Evolutionary conservation across 2,113 vertebrate genomes (phyloP).

Genomic region (Catharus minimus): DNA sequence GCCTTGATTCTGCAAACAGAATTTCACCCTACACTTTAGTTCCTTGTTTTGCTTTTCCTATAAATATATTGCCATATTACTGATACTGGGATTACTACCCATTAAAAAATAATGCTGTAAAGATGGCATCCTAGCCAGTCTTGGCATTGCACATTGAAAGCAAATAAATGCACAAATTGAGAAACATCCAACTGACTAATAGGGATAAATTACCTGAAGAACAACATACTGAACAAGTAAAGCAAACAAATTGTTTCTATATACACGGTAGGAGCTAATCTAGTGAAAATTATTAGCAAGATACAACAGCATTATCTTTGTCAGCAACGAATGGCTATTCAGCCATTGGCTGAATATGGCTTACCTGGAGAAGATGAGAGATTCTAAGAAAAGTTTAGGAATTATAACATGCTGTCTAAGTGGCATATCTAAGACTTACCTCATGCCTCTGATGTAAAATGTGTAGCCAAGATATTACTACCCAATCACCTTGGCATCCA

Average conservation of each 20-base stretch:
- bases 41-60: constrained; percentile 26
- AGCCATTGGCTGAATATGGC: background rate
- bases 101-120: constrained; percentile 55
- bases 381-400: background rate
- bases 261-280: background rate
- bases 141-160: constrained; percentile 34
- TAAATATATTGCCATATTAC: constrained; percentile 26
- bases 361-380: background rate
- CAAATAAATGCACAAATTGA: constrained; percentile 48
- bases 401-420: background rate
- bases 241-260: constrained; percentile 17
- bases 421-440: background rate
- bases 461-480: background rate
- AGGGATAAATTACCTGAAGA: constrained; percentile 43
- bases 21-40: background rate
- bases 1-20: constrained; percentile 24
- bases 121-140: constrained; percentile 25
- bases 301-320: background rate
- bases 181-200: constrained; percentile 50
- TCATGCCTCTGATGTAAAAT: background rate
- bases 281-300: constrained; percentile 2
- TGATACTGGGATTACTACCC: constrained; percentile 26
- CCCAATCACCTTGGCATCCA: background rate
- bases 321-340: background rate
- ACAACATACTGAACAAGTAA: background rate